Conservation (phyloP, 2,888 invertebrate species). For the Andricus quercusramuli region DNA sequence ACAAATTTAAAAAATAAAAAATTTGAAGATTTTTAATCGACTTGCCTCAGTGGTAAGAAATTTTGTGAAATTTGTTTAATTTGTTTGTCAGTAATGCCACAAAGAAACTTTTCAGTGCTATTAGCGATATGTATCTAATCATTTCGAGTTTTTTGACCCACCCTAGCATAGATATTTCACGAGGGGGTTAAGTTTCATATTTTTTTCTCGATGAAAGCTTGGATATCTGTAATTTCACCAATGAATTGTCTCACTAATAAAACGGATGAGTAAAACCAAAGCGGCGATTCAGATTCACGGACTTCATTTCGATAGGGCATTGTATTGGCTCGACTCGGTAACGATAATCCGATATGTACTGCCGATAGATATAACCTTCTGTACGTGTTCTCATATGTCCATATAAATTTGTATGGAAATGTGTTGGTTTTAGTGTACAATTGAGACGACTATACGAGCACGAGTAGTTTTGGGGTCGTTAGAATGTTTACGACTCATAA, state of each 20-base stretch:
- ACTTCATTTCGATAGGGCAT: neutral
- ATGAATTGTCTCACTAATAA: conserved; percentile 1
- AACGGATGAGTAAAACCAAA: neutral
- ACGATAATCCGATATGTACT: conserved; percentile 2
- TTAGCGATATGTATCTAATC: no score
- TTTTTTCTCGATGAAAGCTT: neutral
- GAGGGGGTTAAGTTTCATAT: neutral
- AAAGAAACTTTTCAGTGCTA: no score
- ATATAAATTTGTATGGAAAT: neutral
- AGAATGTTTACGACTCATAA: conserved; percentile 49
- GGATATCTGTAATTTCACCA: neutral
- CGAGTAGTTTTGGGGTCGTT: conserved; percentile 41
- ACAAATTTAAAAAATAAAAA: no score
- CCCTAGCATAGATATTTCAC: neutral
- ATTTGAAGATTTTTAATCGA: no score
- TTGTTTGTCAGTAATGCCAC: no score
- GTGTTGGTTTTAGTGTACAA: neutral
- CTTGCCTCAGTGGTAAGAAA: no score
- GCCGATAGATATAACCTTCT: neutral
- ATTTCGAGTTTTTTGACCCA: no score
- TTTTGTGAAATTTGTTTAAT: no score
- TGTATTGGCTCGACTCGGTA: conserved; percentile 8
- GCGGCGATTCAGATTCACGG: conserved; percentile 1
- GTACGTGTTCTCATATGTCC: neutral
- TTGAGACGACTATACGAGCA: neutral